Evolutionary conservation across 30 jellyfish, hydroid and myxozoan species (phyloP).

Genomic region (Sanderia malayensis): DNA sequence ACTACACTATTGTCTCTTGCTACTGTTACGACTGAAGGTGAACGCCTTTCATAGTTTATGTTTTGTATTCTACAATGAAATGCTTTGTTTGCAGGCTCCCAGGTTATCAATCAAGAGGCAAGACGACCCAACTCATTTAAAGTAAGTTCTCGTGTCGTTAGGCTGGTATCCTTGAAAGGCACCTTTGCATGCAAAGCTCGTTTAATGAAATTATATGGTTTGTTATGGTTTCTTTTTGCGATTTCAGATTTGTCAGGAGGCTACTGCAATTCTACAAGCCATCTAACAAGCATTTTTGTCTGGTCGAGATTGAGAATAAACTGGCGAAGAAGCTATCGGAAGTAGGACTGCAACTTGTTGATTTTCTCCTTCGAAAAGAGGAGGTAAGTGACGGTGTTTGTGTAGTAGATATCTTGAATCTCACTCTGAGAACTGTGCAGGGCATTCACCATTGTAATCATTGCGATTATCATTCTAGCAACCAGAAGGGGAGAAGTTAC

Average conservation of each 20-base stretch:
- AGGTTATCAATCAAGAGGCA: conserved; percentile 80
- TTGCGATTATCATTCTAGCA: conserved; percentile 45
- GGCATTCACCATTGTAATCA: neutral
- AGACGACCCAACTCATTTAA: conserved; percentile 82
- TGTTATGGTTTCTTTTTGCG: neutral
- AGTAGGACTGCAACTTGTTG: conserved; percentile 80
- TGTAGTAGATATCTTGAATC: too few species aligned
- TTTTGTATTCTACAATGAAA: too few species aligned
- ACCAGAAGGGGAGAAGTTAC: conserved; percentile 88
- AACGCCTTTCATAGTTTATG: too few species aligned
- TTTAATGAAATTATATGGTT: neutral
- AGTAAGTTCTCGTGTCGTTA: too few species aligned
- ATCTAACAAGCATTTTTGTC: conserved; percentile 63
- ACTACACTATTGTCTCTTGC: too few species aligned
- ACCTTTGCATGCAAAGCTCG: too few species aligned
- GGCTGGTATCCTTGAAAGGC: too few species aligned
- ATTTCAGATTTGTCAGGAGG: conserved; percentile 69
- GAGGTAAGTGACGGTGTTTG: too few species aligned
- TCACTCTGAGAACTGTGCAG: neutral
- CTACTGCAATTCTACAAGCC: conserved; percentile 82
- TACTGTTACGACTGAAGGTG: too few species aligned
- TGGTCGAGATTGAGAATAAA: conserved; percentile 42
- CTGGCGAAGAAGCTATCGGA: conserved; percentile 64
- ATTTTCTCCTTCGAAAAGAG: conserved; percentile 72
- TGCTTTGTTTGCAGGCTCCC: conserved; percentile 61